Base-by-base conservation (phyloP, 2,113 vertebrate genomes). In the Triplophysa dalaica region DNA sequence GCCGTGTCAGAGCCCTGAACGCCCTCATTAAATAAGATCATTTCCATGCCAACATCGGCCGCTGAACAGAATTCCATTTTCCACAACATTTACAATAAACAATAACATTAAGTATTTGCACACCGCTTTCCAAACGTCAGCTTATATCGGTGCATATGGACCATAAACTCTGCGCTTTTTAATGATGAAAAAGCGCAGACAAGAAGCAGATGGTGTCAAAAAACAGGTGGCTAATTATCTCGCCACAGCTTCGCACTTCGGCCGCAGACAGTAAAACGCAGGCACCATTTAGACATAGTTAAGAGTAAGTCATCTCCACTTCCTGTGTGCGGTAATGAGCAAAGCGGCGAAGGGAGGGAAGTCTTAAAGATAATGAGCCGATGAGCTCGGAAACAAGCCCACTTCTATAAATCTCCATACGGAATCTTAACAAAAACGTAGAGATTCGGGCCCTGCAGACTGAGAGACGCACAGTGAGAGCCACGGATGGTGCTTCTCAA, bases 351-450 rank as follows among this genome's bases (percentile, higher is more conserved):
- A 89, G 87, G 87, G 84, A 86, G 89, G 87, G 88, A 83, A 90
- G 87, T 85, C 88, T 89, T 88, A 86, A 83, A 86, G 86, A 89
- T 91, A 91, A 92, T 89, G 90, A 91, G 89, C 81, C 86, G 77
- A 80, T 50, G 79, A 79, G 82, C n/a, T 70, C 60, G 43, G 22
- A 52, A 76, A 52, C 2, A 19, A 6, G 50, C 14, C 50, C 50
- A 21, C 19, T 21, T n/a, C 6, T 2, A 21, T n/a, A 58, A 58
- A 58, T n/a, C 19, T 58, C 54, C n/a, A n/a, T 21, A 21, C 19
- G 9, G 54, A 21, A 16, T 21, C 7, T 21, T 45, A 6, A n/a
- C n/a, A 45, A 45, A 45, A 45, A 12, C 43, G 1, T 12, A 45
- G 19, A 21, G 54, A 58, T 16, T n/a, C 8, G 5, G 5, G 24